Percentiles rank a stretch among this genome's conserved stretches.
Conservation (phyloP, 2,888 invertebrate genomes). For the Trichacis sp. region DNA sequence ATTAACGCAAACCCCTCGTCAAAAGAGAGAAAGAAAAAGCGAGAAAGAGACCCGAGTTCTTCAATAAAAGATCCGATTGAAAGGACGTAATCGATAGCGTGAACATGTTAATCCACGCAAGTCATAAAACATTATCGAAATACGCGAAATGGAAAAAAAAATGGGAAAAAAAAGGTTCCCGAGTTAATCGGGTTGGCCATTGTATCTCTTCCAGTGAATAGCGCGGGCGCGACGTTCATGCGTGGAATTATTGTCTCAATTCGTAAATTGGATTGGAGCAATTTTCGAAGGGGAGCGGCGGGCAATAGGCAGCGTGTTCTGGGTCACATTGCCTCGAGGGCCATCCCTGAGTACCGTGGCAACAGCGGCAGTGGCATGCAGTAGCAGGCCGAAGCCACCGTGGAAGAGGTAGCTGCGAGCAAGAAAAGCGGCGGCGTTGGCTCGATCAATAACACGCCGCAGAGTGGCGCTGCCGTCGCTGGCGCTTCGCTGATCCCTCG, state of each 20-base stretch:
- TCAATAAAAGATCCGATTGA: too few relatives aligned
- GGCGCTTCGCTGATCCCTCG: slow-evolving; percentile 35
- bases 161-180: background rate
- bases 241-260: slow-evolving; percentile 51
- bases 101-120: too few relatives aligned
- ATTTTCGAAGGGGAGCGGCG: slow-evolving; percentile 44
- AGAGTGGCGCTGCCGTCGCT: slow-evolving; percentile 60
- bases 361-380: slow-evolving; percentile 31
- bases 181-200: background rate
- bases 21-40: too few relatives aligned
- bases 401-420: slow-evolving; percentile 36
- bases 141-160: background rate
- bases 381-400: slow-evolving; percentile 19
- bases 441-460: slow-evolving; percentile 68
- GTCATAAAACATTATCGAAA: too few relatives aligned
- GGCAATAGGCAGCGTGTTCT: slow-evolving; percentile 35
- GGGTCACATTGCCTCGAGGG: slow-evolving; percentile 51
- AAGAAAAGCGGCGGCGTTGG: slow-evolving; percentile 43
- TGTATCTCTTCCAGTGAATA: background rate
- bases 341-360: slow-evolving; percentile 52
- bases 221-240: background rate
- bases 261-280: slow-evolving; percentile 58
- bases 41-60: too few relatives aligned
- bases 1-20: too few relatives aligned
- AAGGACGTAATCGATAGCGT: too few relatives aligned